Evolutionary conservation across 2,113 vertebrate species (phyloP).

Genomic region (Nicator chloris): DNA sequence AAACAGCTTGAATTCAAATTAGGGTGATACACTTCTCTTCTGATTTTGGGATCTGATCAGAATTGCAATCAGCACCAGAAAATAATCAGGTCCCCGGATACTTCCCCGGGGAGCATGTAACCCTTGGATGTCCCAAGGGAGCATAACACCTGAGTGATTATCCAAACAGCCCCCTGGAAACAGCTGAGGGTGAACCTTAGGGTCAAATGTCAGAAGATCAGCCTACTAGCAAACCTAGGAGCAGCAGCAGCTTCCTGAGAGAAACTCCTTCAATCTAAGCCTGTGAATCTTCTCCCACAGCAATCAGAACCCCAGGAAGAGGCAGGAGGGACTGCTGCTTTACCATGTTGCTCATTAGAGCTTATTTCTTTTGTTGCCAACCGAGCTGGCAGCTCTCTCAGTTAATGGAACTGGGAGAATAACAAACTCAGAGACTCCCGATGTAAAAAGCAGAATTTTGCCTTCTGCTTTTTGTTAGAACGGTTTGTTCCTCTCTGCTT

Average conservation of each 20-base stretch:
- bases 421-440: not conserved
- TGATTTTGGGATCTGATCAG: not conserved
- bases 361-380: not conserved
- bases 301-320: not conserved
- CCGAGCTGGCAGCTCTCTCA: not conserved
- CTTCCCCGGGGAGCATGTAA: not conserved
- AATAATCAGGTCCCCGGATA: not conserved
- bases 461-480: not conserved
- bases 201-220: not conserved
- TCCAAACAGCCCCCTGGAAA: not conserved
- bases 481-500: not conserved
- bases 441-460: not conserved
- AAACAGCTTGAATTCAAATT: slow-evolving; percentile 28
- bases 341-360: not conserved
- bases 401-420: not conserved
- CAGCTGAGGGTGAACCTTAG: not conserved
- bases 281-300: not conserved
- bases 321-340: not conserved
- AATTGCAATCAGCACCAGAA: not conserved
- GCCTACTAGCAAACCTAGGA: not conserved
- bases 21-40: not conserved
- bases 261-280: not conserved
- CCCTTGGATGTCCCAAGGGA: not conserved
- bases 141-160: not conserved
- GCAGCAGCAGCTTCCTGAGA: not conserved